Evolutionary conservation across 2,797 vertebrate genomes (phyloP), one percentile per base, ranked within the genome.

Genomic region (Hypotaenidia philippensis): DNA sequence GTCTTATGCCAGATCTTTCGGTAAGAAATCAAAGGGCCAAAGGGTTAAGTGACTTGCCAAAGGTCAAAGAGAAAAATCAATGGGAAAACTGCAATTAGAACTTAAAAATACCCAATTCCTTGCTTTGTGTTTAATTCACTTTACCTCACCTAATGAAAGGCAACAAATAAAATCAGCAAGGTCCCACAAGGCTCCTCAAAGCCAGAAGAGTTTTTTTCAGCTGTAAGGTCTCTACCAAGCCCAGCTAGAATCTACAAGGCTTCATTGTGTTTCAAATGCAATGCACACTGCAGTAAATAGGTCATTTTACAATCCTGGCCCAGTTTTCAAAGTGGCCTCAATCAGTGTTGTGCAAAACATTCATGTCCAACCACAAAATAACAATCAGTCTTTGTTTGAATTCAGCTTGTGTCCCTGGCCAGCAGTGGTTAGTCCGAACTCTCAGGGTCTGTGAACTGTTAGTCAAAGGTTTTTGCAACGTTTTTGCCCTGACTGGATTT

Each of bases 281-380:
- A 96, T 82, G 83, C 83, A 90, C 55, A 22, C 87, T 94, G 81
- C 80, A 96, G 83, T 84, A 93, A 96, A 95, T 94, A 94, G 74
- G 93, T 94, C 95, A 84, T 95, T 96, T 96, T 96, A 97, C 95
- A 90, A 45, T 80, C 53, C 80, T 94, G 95, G 95, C 91, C 94
- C 87, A 26, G 77, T 94, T 96, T 96, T 96, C 96, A 96, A 96
- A 94, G 96, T 84, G 85, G 94, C 95, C 94, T 96, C 96, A 95
- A 91, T 91, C 93, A 96, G 64, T 70, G 77, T 93, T 94, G 95
- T 95, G 91, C 93, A 97, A 95, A 97, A 94, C 91, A 94, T 94
- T 94, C 85, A 71, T 89, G 95, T 95, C 85, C 90, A 89, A 94
- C 96, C 93, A 94, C 96, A 96, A 93, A 96, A 96, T 93, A 94